Evolutionary conservation across 2,888 invertebrate genomes (phyloP), one percentile per base, ranked within the genome.

Genomic region (Lasioglossum villosulum): DNA sequence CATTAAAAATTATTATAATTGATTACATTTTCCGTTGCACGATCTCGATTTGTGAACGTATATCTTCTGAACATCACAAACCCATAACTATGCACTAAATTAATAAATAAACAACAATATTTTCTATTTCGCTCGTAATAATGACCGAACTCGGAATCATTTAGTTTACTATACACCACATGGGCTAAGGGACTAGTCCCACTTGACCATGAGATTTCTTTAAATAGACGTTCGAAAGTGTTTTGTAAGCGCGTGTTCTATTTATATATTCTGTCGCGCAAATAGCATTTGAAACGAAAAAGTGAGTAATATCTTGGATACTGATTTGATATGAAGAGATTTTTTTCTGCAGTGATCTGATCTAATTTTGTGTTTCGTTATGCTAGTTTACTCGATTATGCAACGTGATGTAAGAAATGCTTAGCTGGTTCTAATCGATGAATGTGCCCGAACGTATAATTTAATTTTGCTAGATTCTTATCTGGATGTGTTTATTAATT

Each of bases 401-500:
- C 59, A 59, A 27, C 14, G 4, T 4, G 63, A 63, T 16, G 5
- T 16, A 16, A 63, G 63, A 63, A 30, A 63, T n/a, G 63, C 63
- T 63, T 16, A 30, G 16, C 63, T 16, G 16, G 30, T 30, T 30
- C 12, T 4, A 30, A 63, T 63, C 63, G 6, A 16, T 30, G 27
- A 63, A 63, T 34, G 66, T 34, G 3, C 23, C 19, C 30, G 34
- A 10, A 23, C 23, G 34, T 34, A 23, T 68, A 23, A 34, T 34
- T 19, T 4, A 23, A 68, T 68, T 37, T 34, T 23, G 34, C 34
- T 34, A 34, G 34, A 68, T 34, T 19, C 34, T 37, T 68, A 34
- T 68, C 34, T 34, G 34, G 66, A 68, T 68, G 34, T 34, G 19
- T 30, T 68, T 37, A 68, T 37, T 68, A 68, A 68, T 68, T 68